Base-by-base conservation (phyloP, 1,140 invertebrate genomes). In the Schlechtendalia chinensis region DNA sequence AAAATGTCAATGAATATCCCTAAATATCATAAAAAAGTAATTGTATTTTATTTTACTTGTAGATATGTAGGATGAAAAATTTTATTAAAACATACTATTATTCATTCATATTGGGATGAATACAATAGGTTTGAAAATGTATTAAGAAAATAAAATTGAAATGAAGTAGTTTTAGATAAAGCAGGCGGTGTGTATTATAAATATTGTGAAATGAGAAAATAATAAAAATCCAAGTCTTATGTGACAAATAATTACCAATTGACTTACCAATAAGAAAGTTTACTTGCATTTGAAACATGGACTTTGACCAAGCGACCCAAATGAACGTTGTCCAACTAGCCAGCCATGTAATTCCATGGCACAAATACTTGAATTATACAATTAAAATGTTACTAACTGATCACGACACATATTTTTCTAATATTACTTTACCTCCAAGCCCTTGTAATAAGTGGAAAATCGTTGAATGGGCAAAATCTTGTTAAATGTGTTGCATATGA, bases 331-430 rank as follows among this genome's bases (percentile, higher is more conserved):
- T 86, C 89, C 90, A 92, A 8, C 88, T 88, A 10, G 89, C 86
- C 24, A 97, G 85, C 95, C 95, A 97, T 10, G 91, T 88, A 81
- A 96, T 89, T n/a, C 95, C 95, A 88, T 97, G 93, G 84, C 95
- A 96, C 5, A 93, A 93, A 84, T 93, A 89, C 92, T 96, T 85
- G 63, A 87, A 83, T 79, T 24, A n/a, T 45, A 5, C 1, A 0
- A 29, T 29, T 50, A 47, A n/a, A 65, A 63, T 54, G 22, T 29
- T 39, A 27, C 3, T 63, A n/a, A 8, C 32, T n/a, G 12, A 12
- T 53, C 24, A 8, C 10, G 27, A n/a, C n/a, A 0, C 29, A 14
- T 19, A 71, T 1, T 16, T 12, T 24, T 6, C n/a, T 56, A 16
- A 27, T 11, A 27, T 2, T 5, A 65, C 0, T 54, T 56, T 74